Percentiles rank a stretch among this genome's conserved stretches.
These are phyloP conservation scores for Brachypodius melanocephalos DNA, from an alignment of 2,113 vertebrate genomes.

Conservation along the genomic window DNA sequence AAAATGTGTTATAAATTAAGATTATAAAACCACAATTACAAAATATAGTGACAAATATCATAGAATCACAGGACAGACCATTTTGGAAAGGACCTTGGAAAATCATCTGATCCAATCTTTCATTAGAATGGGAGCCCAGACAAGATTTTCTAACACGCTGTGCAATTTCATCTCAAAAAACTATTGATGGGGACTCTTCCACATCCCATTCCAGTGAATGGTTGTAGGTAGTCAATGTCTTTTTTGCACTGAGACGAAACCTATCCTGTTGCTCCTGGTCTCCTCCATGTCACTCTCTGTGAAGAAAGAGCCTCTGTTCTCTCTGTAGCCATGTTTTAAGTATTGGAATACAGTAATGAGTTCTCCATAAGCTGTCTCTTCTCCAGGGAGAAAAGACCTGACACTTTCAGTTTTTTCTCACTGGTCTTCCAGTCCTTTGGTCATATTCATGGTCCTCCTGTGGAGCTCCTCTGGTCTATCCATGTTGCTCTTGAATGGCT, in stretches of 20 bases:
- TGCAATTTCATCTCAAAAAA: neutral
- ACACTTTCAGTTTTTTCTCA: neutral
- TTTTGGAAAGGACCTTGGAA: neutral
- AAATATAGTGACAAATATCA: neutral
- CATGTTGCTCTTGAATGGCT: accelerated
- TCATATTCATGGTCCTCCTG: accelerated
- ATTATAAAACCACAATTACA: neutral
- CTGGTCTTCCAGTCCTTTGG: neutral
- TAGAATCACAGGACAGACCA: neutral
- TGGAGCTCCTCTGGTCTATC: neutral
- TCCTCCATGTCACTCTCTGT: neutral
- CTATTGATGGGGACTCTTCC: neutral
- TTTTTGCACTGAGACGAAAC: neutral
- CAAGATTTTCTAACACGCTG: neutral
- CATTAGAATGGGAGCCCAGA: neutral
- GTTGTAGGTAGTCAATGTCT: neutral
- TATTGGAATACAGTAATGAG: neutral
- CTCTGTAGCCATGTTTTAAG: neutral
- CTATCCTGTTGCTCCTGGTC: neutral
- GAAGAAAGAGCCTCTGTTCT: neutral
- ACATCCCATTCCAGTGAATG: neutral
- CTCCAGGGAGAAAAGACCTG: neutral
- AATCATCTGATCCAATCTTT: neutral
- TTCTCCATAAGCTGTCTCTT: accelerated
- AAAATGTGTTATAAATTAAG: neutral